A percentile compares a stretch with the other conserved stretches of the same genome.
These are phyloP conservation scores for Apantesis nais DNA, from an alignment of 2,888 invertebrate genomes.

Conservation along the genomic window DNA sequence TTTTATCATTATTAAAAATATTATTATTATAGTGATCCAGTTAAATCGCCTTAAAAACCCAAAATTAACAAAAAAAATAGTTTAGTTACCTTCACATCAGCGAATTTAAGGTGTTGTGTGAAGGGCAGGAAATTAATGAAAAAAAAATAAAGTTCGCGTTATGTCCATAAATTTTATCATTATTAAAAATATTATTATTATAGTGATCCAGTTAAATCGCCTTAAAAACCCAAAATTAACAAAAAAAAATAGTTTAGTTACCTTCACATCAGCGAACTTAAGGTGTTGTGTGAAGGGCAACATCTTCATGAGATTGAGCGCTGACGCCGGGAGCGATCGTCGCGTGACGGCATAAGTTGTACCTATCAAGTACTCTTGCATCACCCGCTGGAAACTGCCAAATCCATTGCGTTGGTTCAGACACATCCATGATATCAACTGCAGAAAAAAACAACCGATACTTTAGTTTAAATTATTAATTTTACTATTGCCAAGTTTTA, in stretches of 20 bases:
- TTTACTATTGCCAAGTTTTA: no score
- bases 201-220: no score
- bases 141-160: no score
- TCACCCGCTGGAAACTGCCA: constrained; percentile 87
- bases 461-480: neutral
- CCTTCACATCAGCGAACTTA: constrained; percentile 87
- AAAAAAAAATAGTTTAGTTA: constrained; percentile 46
- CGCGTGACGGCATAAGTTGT: constrained; percentile 90
- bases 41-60: no score
- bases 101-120: constrained; percentile 87
- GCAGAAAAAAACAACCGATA: constrained; percentile 23
- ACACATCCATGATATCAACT: constrained; percentile 86
- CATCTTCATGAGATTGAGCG: constrained; percentile 88
- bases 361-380: constrained; percentile 93
- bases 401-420: constrained; percentile 67
- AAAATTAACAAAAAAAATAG: neutral
- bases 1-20: no score
- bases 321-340: constrained; percentile 90
- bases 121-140: no score
- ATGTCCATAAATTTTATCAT: no score
- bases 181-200: no score
- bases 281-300: constrained; percentile 90
- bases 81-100: constrained; percentile 86
- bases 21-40: no score
- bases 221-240: neutral